These are phyloP conservation scores for Mythimna loreyi DNA, from an alignment of 2,888 invertebrate genomes.

Conservation along the genomic window DNA sequence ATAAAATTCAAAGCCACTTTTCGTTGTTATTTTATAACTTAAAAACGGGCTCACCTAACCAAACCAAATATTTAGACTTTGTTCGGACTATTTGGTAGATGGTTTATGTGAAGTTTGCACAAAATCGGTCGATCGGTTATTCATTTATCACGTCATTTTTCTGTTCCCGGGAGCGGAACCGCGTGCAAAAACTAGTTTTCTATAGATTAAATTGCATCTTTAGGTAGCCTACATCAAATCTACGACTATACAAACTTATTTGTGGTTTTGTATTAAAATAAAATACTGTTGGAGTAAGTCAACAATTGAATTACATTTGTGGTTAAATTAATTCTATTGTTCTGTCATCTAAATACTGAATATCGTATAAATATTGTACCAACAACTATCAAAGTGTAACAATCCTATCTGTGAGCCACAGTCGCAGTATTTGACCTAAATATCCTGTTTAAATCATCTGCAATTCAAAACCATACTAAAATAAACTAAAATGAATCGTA, in stretches of 20 bases:
- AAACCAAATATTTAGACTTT: no score
- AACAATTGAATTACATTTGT: constrained; percentile 31
- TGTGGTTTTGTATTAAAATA: constrained; percentile 10
- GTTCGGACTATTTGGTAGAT: no score
- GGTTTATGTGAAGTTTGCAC: no score
- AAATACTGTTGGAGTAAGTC: constrained; percentile 24
- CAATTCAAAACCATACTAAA: constrained; percentile 10
- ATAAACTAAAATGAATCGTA: constrained; percentile 11
- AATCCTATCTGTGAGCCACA: constrained; percentile 4
- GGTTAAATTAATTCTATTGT: constrained; percentile 44
- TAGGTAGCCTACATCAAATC: constrained; percentile 5
- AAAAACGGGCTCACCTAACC: no score
- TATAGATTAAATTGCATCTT: background rate
- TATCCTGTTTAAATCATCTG: constrained; percentile 20
- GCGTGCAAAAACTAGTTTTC: no score
- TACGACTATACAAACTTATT: background rate
- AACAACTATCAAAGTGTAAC: constrained; percentile 8
- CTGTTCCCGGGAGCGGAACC: no score
- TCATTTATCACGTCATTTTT: no score
- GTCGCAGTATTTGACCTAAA: constrained; percentile 12
- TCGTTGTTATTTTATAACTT: no score
- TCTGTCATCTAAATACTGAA: constrained; percentile 24
- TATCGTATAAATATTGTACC: constrained; percentile 1
- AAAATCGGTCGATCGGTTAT: no score
- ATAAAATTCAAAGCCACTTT: no score